These are phyloP conservation scores for Gorsachius goisagi DNA, from an alignment of 2,113 vertebrate species.

Conservation along the genomic window DNA sequence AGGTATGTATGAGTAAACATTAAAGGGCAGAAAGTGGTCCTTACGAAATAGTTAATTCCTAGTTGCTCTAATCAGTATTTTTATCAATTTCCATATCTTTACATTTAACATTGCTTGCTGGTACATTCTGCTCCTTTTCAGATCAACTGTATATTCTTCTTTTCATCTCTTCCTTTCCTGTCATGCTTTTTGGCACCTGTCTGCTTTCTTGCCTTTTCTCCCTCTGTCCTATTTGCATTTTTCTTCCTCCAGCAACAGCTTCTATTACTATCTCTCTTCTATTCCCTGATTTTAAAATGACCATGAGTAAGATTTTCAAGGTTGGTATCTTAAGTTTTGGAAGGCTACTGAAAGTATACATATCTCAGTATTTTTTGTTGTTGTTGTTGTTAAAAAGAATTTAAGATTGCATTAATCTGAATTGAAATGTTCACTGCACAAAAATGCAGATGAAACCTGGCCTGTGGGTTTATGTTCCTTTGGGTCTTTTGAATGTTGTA, in stretches of 20 bases:
- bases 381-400: not conserved
- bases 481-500: not conserved
- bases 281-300: not conserved
- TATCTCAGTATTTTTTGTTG: not conserved
- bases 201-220: not conserved
- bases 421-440: not conserved
- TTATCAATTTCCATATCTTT: not conserved
- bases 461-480: accelerated
- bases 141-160: not conserved
- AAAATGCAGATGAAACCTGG: not conserved
- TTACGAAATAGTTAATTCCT: not conserved
- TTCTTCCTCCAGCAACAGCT: not conserved
- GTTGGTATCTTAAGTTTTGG: not conserved
- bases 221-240: not conserved
- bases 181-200: not conserved
- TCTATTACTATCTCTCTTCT: not conserved
- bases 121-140: not conserved
- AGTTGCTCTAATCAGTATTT: not conserved
- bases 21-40: not conserved
- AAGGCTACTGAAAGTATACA: not conserved
- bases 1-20: not conserved
- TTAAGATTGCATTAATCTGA: not conserved
- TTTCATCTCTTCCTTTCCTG: not conserved
- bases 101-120: not conserved
- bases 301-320: not conserved